A percentile compares a stretch with the other conserved stretches of the same genome.
Conservation (phyloP, 2,888 invertebrate species). For the Sceliomorpha sp. region DNA sequence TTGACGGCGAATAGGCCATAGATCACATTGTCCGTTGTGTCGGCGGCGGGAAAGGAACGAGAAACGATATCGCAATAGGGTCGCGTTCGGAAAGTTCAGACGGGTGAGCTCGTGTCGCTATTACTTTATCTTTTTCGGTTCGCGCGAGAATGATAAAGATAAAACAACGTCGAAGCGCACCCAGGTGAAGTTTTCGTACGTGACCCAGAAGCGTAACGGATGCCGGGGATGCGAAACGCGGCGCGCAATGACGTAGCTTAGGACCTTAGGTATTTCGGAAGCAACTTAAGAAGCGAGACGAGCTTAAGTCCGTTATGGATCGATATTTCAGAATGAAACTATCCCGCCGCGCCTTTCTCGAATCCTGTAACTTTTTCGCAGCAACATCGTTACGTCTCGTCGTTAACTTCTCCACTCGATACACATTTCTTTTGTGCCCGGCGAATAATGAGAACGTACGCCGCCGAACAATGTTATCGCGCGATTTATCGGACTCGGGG, state of each 20-base stretch:
- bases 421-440: slow-evolving; percentile 6
- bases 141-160: slow-evolving; percentile 45
- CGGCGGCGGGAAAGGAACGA: slow-evolving; percentile 23
- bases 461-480: too few species aligned
- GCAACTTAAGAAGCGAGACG: slow-evolving; percentile 47
- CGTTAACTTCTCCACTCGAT: slow-evolving; percentile 10
- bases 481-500: too few species aligned
- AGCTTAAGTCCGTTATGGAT: slow-evolving; percentile 41
- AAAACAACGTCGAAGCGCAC: slow-evolving; percentile 36
- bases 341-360: slow-evolving; percentile 4
- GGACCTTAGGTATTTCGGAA: slow-evolving; percentile 37
- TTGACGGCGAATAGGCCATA: slow-evolving; percentile 39
- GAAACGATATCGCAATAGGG: slow-evolving; percentile 52
- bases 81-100: slow-evolving; percentile 41
- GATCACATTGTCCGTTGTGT: slow-evolving; percentile 49
- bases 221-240: slow-evolving; percentile 40
- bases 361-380: slow-evolving; percentile 25
- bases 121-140: slow-evolving; percentile 45
- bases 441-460: too few species aligned
- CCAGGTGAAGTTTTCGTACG: slow-evolving; percentile 52
- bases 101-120: slow-evolving; percentile 42
- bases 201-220: slow-evolving; percentile 46
- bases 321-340: slow-evolving; percentile 48
- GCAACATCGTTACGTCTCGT: slow-evolving; percentile 18
- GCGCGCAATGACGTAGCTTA: slow-evolving; percentile 33